Base-by-base conservation (phyloP, 2,113 vertebrate genomes). In the Triplophysa rosa region DNA sequence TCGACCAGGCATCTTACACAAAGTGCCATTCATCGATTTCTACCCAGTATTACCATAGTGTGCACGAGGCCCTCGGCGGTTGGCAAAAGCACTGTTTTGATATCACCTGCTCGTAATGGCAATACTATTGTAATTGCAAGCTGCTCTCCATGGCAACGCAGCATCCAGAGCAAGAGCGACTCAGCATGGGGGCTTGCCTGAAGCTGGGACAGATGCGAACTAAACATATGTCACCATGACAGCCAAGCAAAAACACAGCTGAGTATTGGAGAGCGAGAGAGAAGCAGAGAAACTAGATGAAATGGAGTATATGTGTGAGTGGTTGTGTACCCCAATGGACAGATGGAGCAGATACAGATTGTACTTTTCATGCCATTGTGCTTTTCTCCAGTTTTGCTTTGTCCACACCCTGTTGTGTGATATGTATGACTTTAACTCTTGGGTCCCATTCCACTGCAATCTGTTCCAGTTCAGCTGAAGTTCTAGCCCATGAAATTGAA, bases 101-200 rank as follows among this genome's bases (percentile, higher is more conserved):
- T 78, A 81, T 85, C 82, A 85, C 81, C 81, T 85, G 84, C 81
- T 83, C 78, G 59, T 78, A 70, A 81, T 82, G 59, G 81, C 76
- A 83, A 80, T 59, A 6, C 66, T 79, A 58, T 78, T 79, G 79
- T 81, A 83, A 83, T 81, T 76, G 82, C 72, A 79, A 54, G 78
- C 84, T 82, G 83, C 82, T 89, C 79, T 80, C 87, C 85, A 87
- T 90, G 84, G 86, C 87, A 87, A 88, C 87, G 21, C 73, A 47
- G 81, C 33, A 78, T 73, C 78, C 69, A 82, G 79, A 74, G 73
- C 65, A 71, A 79, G 84, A 86, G 56, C 83, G 54, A 71, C 80
- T 71, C 75, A 52, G 69, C 74, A 76, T 76, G 85, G 40, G 70
- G 8, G 52, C 67, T 73, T 64, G 64, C 68, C 74, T 23, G 42